Conservation (phyloP, 1,140 invertebrate genomes). For the Bombus superbus region DNA sequence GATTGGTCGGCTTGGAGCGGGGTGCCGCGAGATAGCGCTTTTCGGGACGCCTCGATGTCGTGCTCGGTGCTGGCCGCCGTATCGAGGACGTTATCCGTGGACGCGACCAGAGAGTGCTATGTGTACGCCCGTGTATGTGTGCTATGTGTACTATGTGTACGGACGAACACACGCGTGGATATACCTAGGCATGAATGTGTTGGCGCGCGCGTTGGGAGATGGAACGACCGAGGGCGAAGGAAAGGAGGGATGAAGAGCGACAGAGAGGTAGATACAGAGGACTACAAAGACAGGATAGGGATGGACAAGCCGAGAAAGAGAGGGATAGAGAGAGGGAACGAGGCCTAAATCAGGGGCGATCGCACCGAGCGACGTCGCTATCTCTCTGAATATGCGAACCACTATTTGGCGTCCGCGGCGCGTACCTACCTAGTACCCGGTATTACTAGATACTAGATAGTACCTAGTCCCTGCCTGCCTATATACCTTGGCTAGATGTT, state of each 20-base stretch:
- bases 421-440: slow-evolving; percentile 76
- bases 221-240: slow-evolving; percentile 60
- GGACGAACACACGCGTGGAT: not conserved
- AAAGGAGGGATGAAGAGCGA: slow-evolving; percentile 50
- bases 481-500: slow-evolving; percentile 56
- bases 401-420: slow-evolving; percentile 79
- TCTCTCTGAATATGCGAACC: slow-evolving; percentile 81
- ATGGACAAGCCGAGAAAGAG: not conserved
- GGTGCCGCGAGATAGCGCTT: slow-evolving; percentile 76
- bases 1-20: slow-evolving; percentile 64
- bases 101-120: slow-evolving; percentile 71
- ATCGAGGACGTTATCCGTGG: slow-evolving; percentile 80
- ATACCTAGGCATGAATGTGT: slow-evolving; percentile 16
- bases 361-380: slow-evolving; percentile 76
- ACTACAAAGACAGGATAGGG: not conserved
- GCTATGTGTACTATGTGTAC: not conserved
- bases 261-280: slow-evolving; percentile 11
- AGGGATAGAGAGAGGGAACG: slow-evolving; percentile 31
- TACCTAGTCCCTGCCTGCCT: slow-evolving; percentile 67
- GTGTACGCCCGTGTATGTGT: slow-evolving; percentile 15
- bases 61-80: slow-evolving; percentile 63
- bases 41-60: slow-evolving; percentile 73
- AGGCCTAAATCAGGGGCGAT: slow-evolving; percentile 79
- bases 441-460: slow-evolving; percentile 81
- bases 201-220: slow-evolving; percentile 60